Evolutionary conservation across 2,113 vertebrate species (phyloP).

Genomic region (Dolichotis patagonum): DNA sequence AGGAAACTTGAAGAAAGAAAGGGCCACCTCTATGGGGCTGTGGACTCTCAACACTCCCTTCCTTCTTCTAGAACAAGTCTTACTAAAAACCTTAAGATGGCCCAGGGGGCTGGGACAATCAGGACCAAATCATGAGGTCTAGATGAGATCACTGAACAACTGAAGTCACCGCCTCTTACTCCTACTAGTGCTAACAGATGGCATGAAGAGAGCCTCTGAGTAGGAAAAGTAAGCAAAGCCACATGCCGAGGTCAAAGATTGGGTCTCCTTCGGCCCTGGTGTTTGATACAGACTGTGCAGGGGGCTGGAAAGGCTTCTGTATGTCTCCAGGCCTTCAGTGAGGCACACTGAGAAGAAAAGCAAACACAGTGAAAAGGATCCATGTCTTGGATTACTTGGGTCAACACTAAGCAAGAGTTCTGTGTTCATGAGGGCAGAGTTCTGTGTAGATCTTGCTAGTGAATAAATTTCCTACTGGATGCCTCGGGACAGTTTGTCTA

Average conservation of each 20-base stretch:
- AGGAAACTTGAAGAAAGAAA: neutral
- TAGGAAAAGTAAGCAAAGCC: neutral
- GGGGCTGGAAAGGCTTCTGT: neutral
- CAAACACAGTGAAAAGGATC: neutral
- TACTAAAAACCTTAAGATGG: fast-evolving
- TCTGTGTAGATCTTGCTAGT: neutral
- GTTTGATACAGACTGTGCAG: neutral
- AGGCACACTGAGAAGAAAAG: neutral
- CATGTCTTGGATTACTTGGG: neutral
- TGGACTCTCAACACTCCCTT: neutral
- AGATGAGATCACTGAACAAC: neutral
- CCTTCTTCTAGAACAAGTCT: neutral
- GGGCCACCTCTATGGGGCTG: neutral
- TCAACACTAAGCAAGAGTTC: neutral
- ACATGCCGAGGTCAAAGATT: neutral
- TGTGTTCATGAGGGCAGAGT: neutral
- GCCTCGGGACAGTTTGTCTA: neutral
- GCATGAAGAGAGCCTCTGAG: neutral
- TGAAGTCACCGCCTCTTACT: neutral
- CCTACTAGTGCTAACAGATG: neutral
- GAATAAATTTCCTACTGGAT: neutral
- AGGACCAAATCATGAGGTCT: neutral
- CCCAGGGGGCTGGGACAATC: neutral
- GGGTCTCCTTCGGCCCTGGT: neutral
- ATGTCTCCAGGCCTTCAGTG: neutral